Base-by-base conservation (phyloP, 2,113 vertebrate genomes). In the Epinephelus lanceolatus region DNA sequence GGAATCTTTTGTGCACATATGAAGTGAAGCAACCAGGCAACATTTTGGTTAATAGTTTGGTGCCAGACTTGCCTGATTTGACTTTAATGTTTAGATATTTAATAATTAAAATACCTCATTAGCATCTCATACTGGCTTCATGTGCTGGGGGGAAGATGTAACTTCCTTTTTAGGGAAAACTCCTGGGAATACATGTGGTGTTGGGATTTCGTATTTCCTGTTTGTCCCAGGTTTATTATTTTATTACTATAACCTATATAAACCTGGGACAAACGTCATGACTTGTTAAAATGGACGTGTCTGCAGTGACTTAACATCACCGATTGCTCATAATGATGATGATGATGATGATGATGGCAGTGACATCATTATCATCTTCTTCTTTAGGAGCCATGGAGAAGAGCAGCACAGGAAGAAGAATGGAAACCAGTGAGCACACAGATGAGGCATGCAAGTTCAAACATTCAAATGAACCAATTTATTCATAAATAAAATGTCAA, bases 401-500 rank as follows among this genome's bases (percentile, higher is more conserved):
- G 18, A 79, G 71, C 74, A 80, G 55, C 67, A 72, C 49, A 53
- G 71, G 76, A 1, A 86, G 40, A 33, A 69, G 60, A 57, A 37
- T 9, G 23, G 66, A 90, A 87, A 85, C 73, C 78, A 84, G 75
- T 30, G 45, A 63, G 84, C 65, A 78, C 76, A 91, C 71, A 90
- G 81, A 93, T 11, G 78, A 94, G 76, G 89, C 93, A 94, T 92
- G 92, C 94, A 92, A 68, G 76, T 59, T 21, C 67, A 49, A 23
- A 81, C 86, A 72, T 81, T 90, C 81, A 72, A 62, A 77, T 78
- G 71, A 77, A 93, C 86, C 80, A 55, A 83, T 94, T 95, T 95
- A 95, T 95, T 96, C 69, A 92, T 87, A 93, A 94, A 92, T 87
- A 90, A 88, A 87, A 84, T 66, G 66, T 73, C 71, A 78, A 84